A percentile compares a stretch with the other conserved stretches of the same genome.
Conservation (phyloP, 2,888 invertebrate species). For the Unio delphinus region DNA sequence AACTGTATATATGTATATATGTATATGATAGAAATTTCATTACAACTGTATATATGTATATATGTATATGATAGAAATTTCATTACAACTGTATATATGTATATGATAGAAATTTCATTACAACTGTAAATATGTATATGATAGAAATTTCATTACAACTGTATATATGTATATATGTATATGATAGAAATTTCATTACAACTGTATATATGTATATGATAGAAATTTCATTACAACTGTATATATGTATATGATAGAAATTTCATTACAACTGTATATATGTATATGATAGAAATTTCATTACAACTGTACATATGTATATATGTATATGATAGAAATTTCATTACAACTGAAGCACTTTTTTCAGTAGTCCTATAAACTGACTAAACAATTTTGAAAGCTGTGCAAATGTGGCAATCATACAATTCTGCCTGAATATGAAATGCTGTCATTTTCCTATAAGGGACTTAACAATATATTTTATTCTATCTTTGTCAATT, state of each 20-base stretch:
- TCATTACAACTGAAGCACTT: conserved; percentile 1
- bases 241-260: not conserved
- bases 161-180: not conserved
- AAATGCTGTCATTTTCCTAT: too few relatives aligned
- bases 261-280: not conserved
- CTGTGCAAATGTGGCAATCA: too few relatives aligned
- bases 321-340: not conserved
- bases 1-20: not conserved
- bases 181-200: not conserved
- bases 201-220: not conserved
- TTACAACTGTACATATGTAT: too few relatives aligned
- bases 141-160: not conserved
- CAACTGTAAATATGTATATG: not conserved
- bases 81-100: not conserved
- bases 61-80: not conserved
- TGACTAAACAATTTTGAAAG: too few relatives aligned
- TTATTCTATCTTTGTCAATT: too few relatives aligned
- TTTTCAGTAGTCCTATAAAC: too few relatives aligned
- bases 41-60: not conserved
- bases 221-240: not conserved
- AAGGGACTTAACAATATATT: too few relatives aligned
- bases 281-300: not conserved
- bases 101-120: not conserved
- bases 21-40: not conserved
- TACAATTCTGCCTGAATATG: too few relatives aligned